Evolutionary conservation across 2,113 vertebrate species (phyloP).

Genomic region (Falco punctatus): DNA sequence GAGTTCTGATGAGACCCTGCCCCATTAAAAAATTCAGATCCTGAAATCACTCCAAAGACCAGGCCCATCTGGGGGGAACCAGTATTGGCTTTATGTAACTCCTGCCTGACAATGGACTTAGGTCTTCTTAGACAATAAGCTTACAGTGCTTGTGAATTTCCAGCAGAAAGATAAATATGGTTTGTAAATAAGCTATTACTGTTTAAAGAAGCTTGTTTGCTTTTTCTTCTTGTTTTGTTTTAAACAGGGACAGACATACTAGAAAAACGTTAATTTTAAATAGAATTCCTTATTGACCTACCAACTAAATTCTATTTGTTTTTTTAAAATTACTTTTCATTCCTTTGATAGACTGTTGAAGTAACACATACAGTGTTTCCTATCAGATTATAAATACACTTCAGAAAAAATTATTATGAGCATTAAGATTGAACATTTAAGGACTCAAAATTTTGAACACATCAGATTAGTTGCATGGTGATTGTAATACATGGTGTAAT

Average conservation of each 20-base stretch:
- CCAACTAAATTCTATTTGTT: background rate
- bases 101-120: background rate
- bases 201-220: background rate
- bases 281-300: background rate
- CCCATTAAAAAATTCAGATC: background rate
- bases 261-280: background rate
- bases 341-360: background rate
- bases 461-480: background rate
- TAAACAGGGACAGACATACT: background rate
- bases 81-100: background rate
- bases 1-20: background rate
- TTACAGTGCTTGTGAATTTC: background rate
- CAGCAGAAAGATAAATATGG: background rate
- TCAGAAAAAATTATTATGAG: background rate
- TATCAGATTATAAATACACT: background rate
- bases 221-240: background rate
- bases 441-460: background rate
- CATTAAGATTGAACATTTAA: background rate
- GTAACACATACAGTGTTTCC: background rate
- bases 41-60: background rate
- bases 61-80: background rate
- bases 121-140: background rate
- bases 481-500: too few species aligned
- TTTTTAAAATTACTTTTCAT: background rate
- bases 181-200: background rate